Conservation (phyloP, 2,888 invertebrate species). For the Gymnocheta viridis region DNA sequence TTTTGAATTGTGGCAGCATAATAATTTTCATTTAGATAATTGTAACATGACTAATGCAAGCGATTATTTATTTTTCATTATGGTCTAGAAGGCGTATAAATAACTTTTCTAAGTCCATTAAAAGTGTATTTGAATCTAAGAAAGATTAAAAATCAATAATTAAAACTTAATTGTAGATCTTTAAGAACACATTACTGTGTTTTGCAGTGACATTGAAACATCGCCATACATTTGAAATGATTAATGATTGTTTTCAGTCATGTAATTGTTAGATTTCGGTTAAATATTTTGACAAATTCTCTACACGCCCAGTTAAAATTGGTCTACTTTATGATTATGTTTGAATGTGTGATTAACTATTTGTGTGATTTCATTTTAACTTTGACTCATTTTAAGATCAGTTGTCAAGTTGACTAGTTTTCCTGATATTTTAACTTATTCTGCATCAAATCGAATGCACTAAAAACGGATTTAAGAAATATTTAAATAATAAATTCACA, state of each 20-base stretch:
- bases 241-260: conserved; percentile 36
- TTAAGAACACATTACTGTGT: background rate
- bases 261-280: conserved; percentile 41
- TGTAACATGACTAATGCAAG: conserved; percentile 57
- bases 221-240: conserved; percentile 18
- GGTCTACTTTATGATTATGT: background rate
- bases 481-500: background rate
- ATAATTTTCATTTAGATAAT: conserved; percentile 45
- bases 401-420: conserved; percentile 3
- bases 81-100: conserved; percentile 39
- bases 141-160: conserved; percentile 21
- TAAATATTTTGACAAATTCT: conserved; percentile 58
- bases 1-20: background rate
- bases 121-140: background rate
- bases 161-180: conserved; percentile 29
- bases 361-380: conserved; percentile 14
- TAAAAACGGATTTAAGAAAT: background rate
- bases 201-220: conserved; percentile 56
- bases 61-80: conserved; percentile 9
- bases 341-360: background rate
- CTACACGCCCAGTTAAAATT: conserved; percentile 30
- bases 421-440: background rate
- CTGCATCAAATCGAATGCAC: background rate
- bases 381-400: conserved; percentile 21
- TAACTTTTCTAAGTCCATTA: conserved; percentile 47